Evolutionary conservation across 2,113 vertebrate species (phyloP), one percentile per base, ranked within the genome.

Genomic region (Rhynchomys soricoides): DNA sequence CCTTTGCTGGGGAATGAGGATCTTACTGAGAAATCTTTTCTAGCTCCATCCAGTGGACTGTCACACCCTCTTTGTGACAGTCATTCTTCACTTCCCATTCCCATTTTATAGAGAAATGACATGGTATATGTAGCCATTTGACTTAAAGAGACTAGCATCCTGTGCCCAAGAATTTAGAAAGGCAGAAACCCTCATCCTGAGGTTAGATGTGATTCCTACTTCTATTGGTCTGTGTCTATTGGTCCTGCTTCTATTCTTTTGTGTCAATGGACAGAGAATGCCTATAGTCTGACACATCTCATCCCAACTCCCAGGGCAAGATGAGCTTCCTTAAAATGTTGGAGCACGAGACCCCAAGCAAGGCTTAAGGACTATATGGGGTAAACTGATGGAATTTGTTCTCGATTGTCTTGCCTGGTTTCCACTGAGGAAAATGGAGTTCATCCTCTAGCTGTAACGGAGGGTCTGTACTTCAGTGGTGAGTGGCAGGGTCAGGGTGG

Each of bases 261-360:
- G 5, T 22, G 10, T 68, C 13, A 92, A 11, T 57, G 12, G 50
- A 68, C 31, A 75, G 16, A 9, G 24, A 55, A 88, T 59, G 16
- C 22, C 59, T 7, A 0, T 1, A 16, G 40, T 40, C 31, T 12
- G 3, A 4, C 4, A 17, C 12, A 24, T 3, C 75, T 45, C 26
- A 55, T 26, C 12, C 37, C 13, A 66, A 22, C 15, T 93, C 75
- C 64, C 29, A 68, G 59, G 26, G 68, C 77, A 86, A 50, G 2
- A 34, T 10, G 12, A 43, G 57, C 57, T 93, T 82, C 24, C 75
- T 68, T 19, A 9, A 91, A 92, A 90, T 40, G 19, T 37, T 75
- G 4, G 2, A 16, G 64, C 17, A 52, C 45, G 48, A 55, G 45
- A 90, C 52, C 8, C n/a, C 21, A 77, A 52, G 22, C 52, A 50